These are phyloP conservation scores for Reticulitermes speratus DNA, from an alignment of 1,140 invertebrate genomes.

Conservation along the genomic window DNA sequence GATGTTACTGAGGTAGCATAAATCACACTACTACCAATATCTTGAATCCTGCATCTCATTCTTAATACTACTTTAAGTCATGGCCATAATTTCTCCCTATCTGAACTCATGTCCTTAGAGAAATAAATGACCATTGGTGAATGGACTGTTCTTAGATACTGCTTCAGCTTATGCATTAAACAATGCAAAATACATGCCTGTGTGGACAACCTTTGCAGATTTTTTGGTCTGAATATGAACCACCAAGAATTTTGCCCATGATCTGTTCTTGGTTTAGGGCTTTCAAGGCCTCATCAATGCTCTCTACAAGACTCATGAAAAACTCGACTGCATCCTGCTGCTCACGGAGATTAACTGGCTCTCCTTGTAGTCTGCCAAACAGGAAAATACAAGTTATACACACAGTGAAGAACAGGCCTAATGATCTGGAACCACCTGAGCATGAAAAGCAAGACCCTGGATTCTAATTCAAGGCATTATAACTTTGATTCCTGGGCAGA, in stretches of 20 bases:
- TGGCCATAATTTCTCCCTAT: no score
- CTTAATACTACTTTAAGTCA: no score
- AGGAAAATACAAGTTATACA: not conserved
- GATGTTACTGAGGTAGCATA: no score
- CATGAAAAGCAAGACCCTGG: no score
- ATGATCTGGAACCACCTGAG: no score
- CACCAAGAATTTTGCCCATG: conserved; percentile 92
- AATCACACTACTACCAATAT: no score
- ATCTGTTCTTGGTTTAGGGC: conserved; percentile 87
- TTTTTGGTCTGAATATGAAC: conserved; percentile 98
- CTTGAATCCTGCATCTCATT: no score
- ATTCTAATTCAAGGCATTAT: no score
- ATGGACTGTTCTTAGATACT: not conserved
- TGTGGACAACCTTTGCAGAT: conserved; percentile 99
- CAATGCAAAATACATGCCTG: conserved; percentile 56
- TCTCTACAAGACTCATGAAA: conserved; percentile 97
- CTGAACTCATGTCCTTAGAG: no score
- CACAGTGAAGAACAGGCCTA: no score
- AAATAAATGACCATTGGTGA: not conserved
- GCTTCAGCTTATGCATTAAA: not conserved
- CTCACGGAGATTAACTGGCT: conserved; percentile 95
- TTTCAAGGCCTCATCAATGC: conserved; percentile 94
- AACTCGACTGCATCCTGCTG: conserved; percentile 99
- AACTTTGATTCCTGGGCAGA: no score
- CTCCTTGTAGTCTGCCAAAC: conserved; percentile 71